Conservation (phyloP, 1,140 invertebrate genomes). For the Latrodectus geometricus region DNA sequence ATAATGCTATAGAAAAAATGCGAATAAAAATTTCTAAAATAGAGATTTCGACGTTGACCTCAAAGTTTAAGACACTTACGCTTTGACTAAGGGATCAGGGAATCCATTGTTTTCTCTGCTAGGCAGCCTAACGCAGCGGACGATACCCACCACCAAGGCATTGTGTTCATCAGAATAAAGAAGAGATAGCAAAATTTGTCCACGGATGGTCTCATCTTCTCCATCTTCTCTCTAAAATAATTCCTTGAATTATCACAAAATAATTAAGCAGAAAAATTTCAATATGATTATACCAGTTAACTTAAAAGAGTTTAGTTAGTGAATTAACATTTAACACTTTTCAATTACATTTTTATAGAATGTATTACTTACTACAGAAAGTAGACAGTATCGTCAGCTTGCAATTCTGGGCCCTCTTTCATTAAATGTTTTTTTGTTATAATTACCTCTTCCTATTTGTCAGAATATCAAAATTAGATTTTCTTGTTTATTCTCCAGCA, state of each 20-base stretch:
- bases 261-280: neutral
- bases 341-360: no score
- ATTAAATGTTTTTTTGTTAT: no score
- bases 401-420: no score
- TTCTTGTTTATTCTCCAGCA: no score
- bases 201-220: constrained; percentile 73
- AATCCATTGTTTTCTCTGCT: constrained; percentile 88
- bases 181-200: constrained; percentile 83
- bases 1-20: no score
- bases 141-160: constrained; percentile 82
- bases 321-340: neutral
- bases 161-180: constrained; percentile 83
- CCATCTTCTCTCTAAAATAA: constrained; percentile 66
- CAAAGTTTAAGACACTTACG: constrained; percentile 76
- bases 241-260: neutral
- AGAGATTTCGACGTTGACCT: neutral
- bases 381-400: no score
- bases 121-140: constrained; percentile 81
- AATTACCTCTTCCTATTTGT: no score
- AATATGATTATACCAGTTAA: neutral
- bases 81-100: constrained; percentile 91
- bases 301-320: neutral
- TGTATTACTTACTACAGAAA: no score
- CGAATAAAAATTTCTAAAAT: no score
- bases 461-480: no score